Evolutionary conservation across 2,797 vertebrate species (phyloP).

Genomic region (Loris lydekkerianus): DNA sequence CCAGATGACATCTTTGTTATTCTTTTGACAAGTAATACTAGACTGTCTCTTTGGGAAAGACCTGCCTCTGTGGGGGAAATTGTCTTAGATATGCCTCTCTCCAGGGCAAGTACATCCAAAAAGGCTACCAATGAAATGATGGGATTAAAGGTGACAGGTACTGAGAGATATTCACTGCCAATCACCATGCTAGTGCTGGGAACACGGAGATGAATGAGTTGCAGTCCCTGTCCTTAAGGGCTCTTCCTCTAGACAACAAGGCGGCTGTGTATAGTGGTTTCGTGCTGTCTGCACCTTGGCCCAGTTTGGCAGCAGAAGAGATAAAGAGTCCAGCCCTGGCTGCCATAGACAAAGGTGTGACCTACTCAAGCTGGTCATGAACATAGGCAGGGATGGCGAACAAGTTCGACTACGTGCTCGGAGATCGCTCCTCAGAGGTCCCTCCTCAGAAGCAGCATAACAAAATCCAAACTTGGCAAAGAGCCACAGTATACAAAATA

Average conservation of each 20-base stretch:
- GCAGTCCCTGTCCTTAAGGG: background rate
- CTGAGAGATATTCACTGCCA: background rate
- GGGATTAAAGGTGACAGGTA: background rate
- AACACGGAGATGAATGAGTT: fast-evolving
- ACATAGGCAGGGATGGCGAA: too few relatives aligned
- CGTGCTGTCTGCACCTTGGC: background rate
- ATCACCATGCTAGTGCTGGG: background rate
- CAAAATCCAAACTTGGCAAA: too few relatives aligned
- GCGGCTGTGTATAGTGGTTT: background rate
- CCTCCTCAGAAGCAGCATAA: too few relatives aligned
- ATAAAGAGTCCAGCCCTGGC: background rate
- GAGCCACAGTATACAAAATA: too few relatives aligned
- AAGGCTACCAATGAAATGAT: background rate
- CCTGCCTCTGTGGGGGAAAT: background rate
- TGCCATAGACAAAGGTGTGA: background rate
- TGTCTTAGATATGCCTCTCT: background rate
- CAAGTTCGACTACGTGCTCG: too few relatives aligned
- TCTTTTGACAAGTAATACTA: background rate
- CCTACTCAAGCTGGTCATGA: background rate
- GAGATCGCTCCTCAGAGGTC: too few relatives aligned
- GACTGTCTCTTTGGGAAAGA: background rate
- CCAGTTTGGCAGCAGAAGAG: background rate
- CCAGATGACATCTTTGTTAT: background rate
- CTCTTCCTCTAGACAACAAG: background rate
- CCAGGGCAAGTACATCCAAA: background rate